These are phyloP conservation scores for Pasiphila rectangulata DNA, from an alignment of 2,888 invertebrate species.

Conservation along the genomic window DNA sequence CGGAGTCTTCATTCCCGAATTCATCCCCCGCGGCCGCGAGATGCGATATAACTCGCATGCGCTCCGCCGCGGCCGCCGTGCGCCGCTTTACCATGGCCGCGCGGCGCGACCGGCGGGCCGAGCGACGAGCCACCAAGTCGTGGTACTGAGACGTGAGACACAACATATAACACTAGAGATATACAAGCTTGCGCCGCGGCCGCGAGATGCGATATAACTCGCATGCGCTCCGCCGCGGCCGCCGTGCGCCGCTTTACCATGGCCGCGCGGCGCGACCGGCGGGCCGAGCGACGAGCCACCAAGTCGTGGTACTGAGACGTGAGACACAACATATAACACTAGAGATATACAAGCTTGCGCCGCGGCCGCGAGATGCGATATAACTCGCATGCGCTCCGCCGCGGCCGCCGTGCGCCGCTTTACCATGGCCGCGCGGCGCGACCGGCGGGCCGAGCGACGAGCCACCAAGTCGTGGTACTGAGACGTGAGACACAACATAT, in stretches of 20 bases:
- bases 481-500: neutral
- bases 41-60: conserved; percentile 96
- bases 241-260: conserved; percentile 94
- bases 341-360: too few species aligned
- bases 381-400: conserved; percentile 96
- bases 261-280: conserved; percentile 91
- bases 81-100: conserved; percentile 93
- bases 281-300: conserved; percentile 84
- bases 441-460: conserved; percentile 86
- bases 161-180: too few species aligned
- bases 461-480: conserved; percentile 86
- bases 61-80: conserved; percentile 95
- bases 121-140: conserved; percentile 86
- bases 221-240: conserved; percentile 96
- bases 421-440: conserved; percentile 92
- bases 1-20: conserved; percentile 95
- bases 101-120: conserved; percentile 88
- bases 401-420: conserved; percentile 94
- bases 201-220: conserved; percentile 94
- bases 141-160: conserved; percentile 76
- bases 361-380: conserved; percentile 89
- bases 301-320: conserved; percentile 83
- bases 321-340: too few species aligned
- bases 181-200: too few species aligned
- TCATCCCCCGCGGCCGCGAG: conserved; percentile 89